phyloP scores from a whole-genome alignment of 1,140 invertebrate species.

The Berghia stephanieae region DNA sequence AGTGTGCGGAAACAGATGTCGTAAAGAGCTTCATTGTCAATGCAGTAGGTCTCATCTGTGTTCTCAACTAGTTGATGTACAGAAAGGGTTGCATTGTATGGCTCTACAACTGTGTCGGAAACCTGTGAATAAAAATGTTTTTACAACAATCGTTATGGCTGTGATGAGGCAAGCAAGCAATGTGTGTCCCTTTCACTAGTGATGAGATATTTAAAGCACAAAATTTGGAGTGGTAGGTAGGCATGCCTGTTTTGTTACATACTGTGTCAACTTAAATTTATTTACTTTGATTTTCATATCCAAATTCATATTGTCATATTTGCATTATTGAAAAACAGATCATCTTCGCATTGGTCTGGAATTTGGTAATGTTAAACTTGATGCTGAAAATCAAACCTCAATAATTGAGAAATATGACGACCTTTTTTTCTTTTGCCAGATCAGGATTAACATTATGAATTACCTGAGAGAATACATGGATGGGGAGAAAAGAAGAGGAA shows the following conservation, averaged over 20 bases:
- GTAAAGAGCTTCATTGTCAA: slow-evolving; percentile 83
- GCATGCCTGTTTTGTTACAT: no score
- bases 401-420: not conserved
- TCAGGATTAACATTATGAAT: not conserved
- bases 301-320: slow-evolving; percentile 62
- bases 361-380: not conserved
- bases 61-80: slow-evolving; percentile 82
- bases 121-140: no score
- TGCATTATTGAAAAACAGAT: not conserved
- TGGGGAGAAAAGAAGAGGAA: slow-evolving; percentile 11
- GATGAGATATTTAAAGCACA: no score
- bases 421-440: not conserved
- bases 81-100: slow-evolving; percentile 74
- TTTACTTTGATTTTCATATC: no score
- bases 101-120: slow-evolving; percentile 72
- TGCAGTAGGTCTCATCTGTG: slow-evolving; percentile 74
- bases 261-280: no score
- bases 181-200: no score
- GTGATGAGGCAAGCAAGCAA: no score
- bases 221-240: no score
- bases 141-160: no score
- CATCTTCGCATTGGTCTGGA: not conserved
- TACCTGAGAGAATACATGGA: not conserved
- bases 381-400: not conserved
- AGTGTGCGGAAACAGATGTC: slow-evolving; percentile 92